Evolutionary conservation across 1,140 invertebrate genomes (phyloP).

Genomic region (Meloidogyne floridensis): DNA sequence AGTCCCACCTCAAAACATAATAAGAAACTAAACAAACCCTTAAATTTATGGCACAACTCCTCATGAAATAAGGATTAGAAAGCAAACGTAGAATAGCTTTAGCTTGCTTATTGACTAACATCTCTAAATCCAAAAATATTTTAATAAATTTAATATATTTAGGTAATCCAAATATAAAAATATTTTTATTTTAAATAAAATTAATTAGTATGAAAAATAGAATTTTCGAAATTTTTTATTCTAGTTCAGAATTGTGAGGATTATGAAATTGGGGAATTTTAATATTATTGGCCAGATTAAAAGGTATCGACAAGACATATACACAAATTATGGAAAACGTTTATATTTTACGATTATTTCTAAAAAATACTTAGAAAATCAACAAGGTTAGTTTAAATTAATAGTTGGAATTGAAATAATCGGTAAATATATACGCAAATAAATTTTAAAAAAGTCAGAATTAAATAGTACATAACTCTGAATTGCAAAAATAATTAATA

Average conservation of each 20-base stretch:
- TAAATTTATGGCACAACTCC: neutral
- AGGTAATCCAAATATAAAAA: neutral
- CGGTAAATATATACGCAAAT: neutral
- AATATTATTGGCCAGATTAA: too few species aligned
- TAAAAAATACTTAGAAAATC: too few species aligned
- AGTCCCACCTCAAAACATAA: neutral
- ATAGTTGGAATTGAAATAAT: neutral
- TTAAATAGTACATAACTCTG: neutral
- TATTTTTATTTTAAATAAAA: neutral
- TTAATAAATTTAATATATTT: neutral
- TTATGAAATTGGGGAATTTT: too few species aligned
- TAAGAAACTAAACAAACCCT: neutral
- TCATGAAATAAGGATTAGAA: neutral
- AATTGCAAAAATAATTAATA: neutral
- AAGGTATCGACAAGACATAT: too few species aligned
- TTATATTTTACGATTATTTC: too few species aligned
- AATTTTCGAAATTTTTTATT: too few species aligned
- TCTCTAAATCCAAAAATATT: too few species aligned
- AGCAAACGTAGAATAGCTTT: neutral
- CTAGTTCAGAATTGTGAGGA: too few species aligned
- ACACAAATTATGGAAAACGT: too few species aligned
- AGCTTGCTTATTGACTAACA: neutral
- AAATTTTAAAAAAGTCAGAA: neutral
- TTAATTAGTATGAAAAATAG: too few species aligned
- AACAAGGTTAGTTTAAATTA: too few species aligned